Conservation (phyloP, 2,888 invertebrate genomes). For the Thecocarcelia acutangulata region DNA sequence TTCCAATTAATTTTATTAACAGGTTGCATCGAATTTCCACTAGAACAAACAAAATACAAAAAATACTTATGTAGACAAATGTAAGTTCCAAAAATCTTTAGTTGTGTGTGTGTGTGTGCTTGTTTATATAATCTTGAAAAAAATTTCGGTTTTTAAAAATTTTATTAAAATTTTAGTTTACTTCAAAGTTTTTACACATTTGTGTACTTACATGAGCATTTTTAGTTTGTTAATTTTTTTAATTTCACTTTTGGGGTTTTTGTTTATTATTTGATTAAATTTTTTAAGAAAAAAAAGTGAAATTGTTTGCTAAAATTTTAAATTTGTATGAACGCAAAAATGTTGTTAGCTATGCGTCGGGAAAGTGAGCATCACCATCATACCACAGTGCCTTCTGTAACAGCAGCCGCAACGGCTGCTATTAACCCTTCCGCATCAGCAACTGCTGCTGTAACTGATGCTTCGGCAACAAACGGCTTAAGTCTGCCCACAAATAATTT, state of each 20-base stretch:
- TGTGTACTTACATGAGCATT: no score
- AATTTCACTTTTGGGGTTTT: slow-evolving; percentile 5
- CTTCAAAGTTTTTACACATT: no score
- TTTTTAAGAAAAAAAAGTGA: slow-evolving; percentile 3
- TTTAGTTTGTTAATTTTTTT: no score
- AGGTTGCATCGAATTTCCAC: neutral
- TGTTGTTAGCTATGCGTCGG: slow-evolving; percentile 88
- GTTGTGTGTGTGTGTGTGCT: no score
- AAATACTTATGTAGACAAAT: neutral
- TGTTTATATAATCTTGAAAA: no score
- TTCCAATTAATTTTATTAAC: slow-evolving; percentile 16
- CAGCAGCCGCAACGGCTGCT: slow-evolving; percentile 46
- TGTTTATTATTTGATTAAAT: neutral
- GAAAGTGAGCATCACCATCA: slow-evolving; percentile 84
- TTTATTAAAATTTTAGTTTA: no score
- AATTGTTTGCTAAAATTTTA: slow-evolving; percentile 45
- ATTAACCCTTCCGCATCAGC: slow-evolving; percentile 37
- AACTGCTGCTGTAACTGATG: slow-evolving; percentile 9
- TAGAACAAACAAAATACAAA: slow-evolving; percentile 16
- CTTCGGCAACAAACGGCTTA: slow-evolving; percentile 46
- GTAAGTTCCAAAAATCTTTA: no score
- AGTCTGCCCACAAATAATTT: slow-evolving; percentile 36
- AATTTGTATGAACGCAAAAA: slow-evolving; percentile 74
- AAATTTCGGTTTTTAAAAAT: no score
- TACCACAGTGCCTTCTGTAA: slow-evolving; percentile 68